Percentiles rank a stretch among this genome's conserved stretches.
These are phyloP conservation scores for Eudorcas thomsonii DNA, from an alignment of 2,113 vertebrate species.

Conservation along the genomic window DNA sequence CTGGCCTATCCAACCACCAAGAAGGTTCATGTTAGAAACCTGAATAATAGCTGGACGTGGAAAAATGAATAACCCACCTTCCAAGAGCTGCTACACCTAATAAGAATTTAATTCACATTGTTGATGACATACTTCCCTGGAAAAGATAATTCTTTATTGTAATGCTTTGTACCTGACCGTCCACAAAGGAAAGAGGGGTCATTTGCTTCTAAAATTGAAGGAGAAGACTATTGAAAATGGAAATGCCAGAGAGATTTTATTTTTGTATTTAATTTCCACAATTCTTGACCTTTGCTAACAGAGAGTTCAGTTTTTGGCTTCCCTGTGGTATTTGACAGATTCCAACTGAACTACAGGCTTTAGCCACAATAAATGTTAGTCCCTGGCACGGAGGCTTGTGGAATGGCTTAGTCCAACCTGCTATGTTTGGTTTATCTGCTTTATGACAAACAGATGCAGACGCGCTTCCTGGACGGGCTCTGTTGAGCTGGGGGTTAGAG, in stretches of 20 bases:
- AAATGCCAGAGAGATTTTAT: not conserved
- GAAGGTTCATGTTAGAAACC: not conserved
- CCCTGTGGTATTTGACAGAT: constrained; percentile 34
- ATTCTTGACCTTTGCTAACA: not conserved
- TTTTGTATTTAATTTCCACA: not conserved
- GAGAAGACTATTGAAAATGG: not conserved
- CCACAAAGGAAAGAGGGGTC: not conserved
- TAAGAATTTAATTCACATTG: not conserved
- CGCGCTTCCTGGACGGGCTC: constrained; percentile 63
- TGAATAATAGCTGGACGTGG: not conserved
- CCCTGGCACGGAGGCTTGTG: constrained; percentile 25
- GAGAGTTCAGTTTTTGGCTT: constrained; percentile 20
- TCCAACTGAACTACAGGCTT: constrained; percentile 44
- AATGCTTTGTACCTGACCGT: not conserved
- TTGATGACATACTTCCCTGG: not conserved
- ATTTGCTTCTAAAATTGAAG: not conserved
- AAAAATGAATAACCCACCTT: not conserved
- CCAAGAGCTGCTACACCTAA: not conserved
- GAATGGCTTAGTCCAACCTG: constrained; percentile 59
- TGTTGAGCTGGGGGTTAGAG: constrained; percentile 27
- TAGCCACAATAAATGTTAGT: constrained; percentile 24
- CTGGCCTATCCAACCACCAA: not conserved
- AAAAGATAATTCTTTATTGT: not conserved
- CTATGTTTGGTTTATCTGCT: constrained; percentile 50
- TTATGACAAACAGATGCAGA: constrained; percentile 52